Evolutionary conservation across 2,113 vertebrate species (phyloP).

Genomic region (Leptodactylus fuscus): DNA sequence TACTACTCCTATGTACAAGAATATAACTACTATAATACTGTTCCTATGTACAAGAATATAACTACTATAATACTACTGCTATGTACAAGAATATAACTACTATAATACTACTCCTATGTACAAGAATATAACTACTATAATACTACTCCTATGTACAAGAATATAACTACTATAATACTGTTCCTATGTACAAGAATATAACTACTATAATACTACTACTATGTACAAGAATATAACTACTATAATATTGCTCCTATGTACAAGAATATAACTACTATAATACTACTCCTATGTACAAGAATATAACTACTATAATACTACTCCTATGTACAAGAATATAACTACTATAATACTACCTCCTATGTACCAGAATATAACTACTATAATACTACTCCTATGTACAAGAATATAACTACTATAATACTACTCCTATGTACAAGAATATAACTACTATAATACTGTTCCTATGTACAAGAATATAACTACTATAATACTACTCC

Average conservation of each 20-base stretch:
- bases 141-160: neutral
- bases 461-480: too few relatives aligned
- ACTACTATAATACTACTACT: conserved; percentile 7
- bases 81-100: conserved; percentile 1
- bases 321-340: too few relatives aligned
- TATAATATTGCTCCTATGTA: neutral
- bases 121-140: conserved; percentile 7
- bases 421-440: too few relatives aligned
- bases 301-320: conserved; percentile 3
- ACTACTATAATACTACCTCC: too few relatives aligned
- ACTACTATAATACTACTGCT: too few relatives aligned
- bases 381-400: too few relatives aligned
- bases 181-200: neutral
- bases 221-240: too few relatives aligned
- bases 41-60: too few relatives aligned
- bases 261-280: conserved; percentile 2
- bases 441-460: too few relatives aligned
- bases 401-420: too few relatives aligned
- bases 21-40: conserved; percentile 7
- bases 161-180: conserved; percentile 3
- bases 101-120: neutral
- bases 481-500: too few relatives aligned
- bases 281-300: neutral
- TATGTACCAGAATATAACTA: too few relatives aligned
- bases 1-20: neutral